Percentiles rank a stretch among this genome's conserved stretches.
phyloP scores from a whole-genome alignment of 2,888 invertebrate genomes.

The Tanypteryx hageni region DNA sequence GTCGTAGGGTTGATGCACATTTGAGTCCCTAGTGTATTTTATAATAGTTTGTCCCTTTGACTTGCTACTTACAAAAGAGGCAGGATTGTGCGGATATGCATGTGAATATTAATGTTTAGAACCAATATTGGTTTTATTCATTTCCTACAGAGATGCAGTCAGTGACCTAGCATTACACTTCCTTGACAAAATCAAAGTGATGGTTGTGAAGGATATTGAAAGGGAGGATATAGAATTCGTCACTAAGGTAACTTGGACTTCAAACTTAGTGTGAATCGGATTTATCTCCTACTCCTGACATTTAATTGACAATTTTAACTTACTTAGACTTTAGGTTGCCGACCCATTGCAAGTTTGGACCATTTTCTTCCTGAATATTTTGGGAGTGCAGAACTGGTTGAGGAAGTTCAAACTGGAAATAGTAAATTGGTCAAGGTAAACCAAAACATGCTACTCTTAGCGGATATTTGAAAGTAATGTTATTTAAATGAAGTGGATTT shows the following conservation, averaged over 20 bases:
- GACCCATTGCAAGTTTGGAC: slow-evolving; percentile 98
- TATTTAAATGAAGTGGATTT: background rate
- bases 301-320: background rate
- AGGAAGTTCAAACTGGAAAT: slow-evolving; percentile 92
- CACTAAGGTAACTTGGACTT: slow-evolving; percentile 82
- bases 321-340: slow-evolving; percentile 86
- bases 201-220: slow-evolving; percentile 98
- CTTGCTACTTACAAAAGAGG: background rate
- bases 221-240: slow-evolving; percentile 99
- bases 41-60: background rate
- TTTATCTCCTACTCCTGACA: background rate
- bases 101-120: too few relatives aligned
- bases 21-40: too few relatives aligned
- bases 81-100: background rate
- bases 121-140: slow-evolving; percentile 13
- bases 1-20: too few relatives aligned
- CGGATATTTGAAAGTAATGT: background rate
- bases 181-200: slow-evolving; percentile 98
- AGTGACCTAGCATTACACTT: slow-evolving; percentile 98
- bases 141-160: slow-evolving; percentile 90
- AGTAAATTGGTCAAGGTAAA: slow-evolving; percentile 92
- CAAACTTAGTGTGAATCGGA: background rate
- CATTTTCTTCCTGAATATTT: slow-evolving; percentile 96
- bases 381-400: slow-evolving; percentile 94
- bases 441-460: slow-evolving; percentile 51